Evolutionary conservation across 1,140 invertebrate genomes (phyloP).

Genomic region (Brachionus rubens): DNA sequence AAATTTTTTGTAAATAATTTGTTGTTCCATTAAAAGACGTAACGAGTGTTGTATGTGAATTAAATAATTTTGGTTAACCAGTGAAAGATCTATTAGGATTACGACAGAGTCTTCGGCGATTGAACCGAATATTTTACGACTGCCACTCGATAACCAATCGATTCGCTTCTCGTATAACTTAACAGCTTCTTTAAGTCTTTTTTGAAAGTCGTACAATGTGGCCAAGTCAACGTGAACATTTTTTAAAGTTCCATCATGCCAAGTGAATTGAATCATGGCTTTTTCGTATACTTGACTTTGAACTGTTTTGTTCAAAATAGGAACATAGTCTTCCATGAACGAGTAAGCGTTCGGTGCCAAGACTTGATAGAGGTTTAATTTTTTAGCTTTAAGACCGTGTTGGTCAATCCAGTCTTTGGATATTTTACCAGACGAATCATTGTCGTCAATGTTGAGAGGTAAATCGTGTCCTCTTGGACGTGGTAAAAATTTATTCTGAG

Average conservation of each 20-base stretch:
- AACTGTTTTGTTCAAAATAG: constrained; percentile 59
- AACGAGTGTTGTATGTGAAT: constrained; percentile 61
- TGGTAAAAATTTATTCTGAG: constrained; percentile 58
- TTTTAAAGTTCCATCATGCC: constrained; percentile 60
- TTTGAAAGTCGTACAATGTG: constrained; percentile 61
- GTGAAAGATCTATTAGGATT: constrained; percentile 58
- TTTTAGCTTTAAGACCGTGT: constrained; percentile 60
- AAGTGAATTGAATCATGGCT: constrained; percentile 58
- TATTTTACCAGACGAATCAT: constrained; percentile 52
- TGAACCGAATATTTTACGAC: constrained; percentile 59
- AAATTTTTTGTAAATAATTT: constrained; percentile 59
- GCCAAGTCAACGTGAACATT: constrained; percentile 61
- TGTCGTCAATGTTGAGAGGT: constrained; percentile 55
- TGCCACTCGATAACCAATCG: constrained; percentile 58
- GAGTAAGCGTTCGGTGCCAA: constrained; percentile 59
- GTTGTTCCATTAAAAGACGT: constrained; percentile 59
- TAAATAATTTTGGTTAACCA: constrained; percentile 59
- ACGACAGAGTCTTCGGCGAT: constrained; percentile 59
- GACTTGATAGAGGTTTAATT: constrained; percentile 59
- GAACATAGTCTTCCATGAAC: constrained; percentile 59
- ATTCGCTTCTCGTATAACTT: constrained; percentile 57
- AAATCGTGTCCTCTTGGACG: constrained; percentile 58
- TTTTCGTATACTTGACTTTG: constrained; percentile 61
- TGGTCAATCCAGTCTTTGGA: constrained; percentile 57
- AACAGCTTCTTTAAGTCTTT: constrained; percentile 56